Conservation (phyloP, 2,113 vertebrate genomes). For the Monopterus albus region DNA sequence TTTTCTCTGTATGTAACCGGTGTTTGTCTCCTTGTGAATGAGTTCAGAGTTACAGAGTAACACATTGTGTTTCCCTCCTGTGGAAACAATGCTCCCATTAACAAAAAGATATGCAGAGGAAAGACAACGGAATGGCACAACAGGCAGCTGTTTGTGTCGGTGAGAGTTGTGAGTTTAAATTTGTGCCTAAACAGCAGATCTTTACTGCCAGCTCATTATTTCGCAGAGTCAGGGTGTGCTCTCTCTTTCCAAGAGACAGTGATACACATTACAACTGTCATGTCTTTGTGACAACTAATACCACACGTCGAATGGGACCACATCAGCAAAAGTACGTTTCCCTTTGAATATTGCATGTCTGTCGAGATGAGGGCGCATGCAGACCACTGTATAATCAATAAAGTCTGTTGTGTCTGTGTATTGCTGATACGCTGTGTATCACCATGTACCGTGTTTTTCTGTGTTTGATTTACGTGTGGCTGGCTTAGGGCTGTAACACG, state of each 20-base stretch:
- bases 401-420: not conserved
- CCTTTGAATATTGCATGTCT: constrained; percentile 3
- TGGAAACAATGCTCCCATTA: constrained; percentile 29
- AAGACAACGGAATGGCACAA: not conserved
- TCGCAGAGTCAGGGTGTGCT: constrained; percentile 21
- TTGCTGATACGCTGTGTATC: not conserved
- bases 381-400: not conserved
- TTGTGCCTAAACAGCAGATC: constrained; percentile 6
- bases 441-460: not conserved
- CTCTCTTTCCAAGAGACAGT: constrained; percentile 7
- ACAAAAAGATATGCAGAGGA: not conserved
- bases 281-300: constrained; percentile 6
- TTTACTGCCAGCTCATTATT: constrained; percentile 25
- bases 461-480: constrained; percentile 30
- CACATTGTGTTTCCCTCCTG: constrained; percentile 11
- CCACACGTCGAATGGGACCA: not conserved
- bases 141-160: not conserved
- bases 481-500: not conserved
- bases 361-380: not conserved
- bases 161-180: not conserved
- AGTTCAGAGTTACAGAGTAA: not conserved
- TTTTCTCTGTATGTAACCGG: not conserved
- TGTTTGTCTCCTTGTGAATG: constrained; percentile 21
- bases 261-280: constrained; percentile 34
- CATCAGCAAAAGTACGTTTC: constrained; percentile 23